Conservation (phyloP, 2,797 vertebrate genomes). For the Parambassis ranga region DNA sequence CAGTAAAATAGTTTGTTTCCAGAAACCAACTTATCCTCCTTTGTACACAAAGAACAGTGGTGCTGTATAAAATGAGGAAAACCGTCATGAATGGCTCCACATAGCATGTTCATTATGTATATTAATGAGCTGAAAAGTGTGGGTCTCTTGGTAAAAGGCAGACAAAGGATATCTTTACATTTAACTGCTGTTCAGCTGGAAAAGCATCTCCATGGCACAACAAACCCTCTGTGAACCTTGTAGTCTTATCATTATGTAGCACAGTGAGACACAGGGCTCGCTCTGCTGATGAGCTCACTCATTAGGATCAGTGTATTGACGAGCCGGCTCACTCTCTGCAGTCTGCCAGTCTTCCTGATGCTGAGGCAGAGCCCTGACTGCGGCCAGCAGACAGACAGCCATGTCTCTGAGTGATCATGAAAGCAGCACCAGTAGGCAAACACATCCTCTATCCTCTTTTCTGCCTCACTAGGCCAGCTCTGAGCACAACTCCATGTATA, state of each 20-base stretch:
- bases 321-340: constrained; percentile 37
- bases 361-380: constrained; percentile 14
- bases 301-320: constrained; percentile 52
- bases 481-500: constrained; percentile 31
- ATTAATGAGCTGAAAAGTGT: background rate
- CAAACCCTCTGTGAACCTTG: background rate
- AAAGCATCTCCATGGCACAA: constrained; percentile 3
- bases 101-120: background rate
- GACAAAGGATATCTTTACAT: constrained; percentile 1
- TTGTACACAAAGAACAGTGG: background rate
- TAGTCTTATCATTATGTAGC: constrained; percentile 11
- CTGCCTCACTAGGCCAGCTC: constrained; percentile 41
- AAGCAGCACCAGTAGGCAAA: constrained; percentile 46
- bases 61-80: background rate
- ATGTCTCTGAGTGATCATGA: constrained; percentile 36
- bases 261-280: constrained; percentile 6
- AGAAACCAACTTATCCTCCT: background rate
- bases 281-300: constrained; percentile 45
- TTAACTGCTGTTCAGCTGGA: background rate
- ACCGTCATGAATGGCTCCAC: no score
- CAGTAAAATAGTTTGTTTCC: background rate
- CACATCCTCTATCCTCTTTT: constrained; percentile 47
- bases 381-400: constrained; percentile 33
- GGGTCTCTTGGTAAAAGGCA: background rate
- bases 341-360: constrained; percentile 36